Conservation (phyloP, 2,113 vertebrate species). For the Rhagologus leucostigma region DNA sequence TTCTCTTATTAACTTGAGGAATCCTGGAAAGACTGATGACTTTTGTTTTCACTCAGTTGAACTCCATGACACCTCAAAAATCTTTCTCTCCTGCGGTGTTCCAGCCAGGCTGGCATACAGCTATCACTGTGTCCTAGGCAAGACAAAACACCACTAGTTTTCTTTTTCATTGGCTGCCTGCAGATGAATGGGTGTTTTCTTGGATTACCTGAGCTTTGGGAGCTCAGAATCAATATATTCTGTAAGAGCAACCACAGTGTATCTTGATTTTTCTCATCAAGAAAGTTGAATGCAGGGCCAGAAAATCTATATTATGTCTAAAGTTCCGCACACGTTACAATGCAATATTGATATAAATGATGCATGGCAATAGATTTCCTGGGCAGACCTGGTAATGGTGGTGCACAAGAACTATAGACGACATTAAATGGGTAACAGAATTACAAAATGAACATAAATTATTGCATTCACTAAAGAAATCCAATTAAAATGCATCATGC, state of each 20-base stretch:
- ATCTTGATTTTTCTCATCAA: not conserved
- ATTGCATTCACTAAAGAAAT: not conserved
- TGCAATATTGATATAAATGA: not conserved
- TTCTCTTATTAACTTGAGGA: not conserved
- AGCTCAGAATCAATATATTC: not conserved
- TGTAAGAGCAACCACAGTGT: not conserved
- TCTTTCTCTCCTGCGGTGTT: not conserved
- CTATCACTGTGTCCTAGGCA: not conserved
- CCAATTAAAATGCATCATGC: not conserved
- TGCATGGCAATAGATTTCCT: not conserved
- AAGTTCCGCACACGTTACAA: not conserved
- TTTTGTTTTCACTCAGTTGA: not conserved
- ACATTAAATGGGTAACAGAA: not conserved
- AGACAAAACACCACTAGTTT: not conserved
- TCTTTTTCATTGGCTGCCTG: not conserved
- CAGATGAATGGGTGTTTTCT: not conserved
- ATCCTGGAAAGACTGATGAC: not conserved
- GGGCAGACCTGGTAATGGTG: not conserved
- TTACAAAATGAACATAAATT: not conserved
- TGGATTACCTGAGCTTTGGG: not conserved
- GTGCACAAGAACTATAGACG: not conserved
- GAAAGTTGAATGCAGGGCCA: not conserved
- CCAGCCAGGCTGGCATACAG: not conserved
- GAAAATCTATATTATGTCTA: not conserved
- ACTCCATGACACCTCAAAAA: not conserved